phyloP scores from a whole-genome alignment of 2,113 vertebrate genomes.

The Psittacula cyanocephala region DNA sequence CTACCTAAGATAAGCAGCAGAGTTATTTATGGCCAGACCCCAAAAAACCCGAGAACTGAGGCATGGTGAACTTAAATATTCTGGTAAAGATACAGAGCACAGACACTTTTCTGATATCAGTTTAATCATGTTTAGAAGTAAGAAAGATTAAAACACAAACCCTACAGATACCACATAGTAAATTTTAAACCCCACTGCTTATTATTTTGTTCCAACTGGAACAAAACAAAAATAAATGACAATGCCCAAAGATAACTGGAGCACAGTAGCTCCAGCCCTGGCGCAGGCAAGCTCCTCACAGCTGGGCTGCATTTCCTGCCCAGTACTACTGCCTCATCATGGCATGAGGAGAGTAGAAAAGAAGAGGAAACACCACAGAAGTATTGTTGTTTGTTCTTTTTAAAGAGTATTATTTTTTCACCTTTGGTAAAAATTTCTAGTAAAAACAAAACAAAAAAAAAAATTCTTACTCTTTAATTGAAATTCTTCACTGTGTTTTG shows the following conservation, averaged over 20 bases:
- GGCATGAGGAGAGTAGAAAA: not conserved
- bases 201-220: not conserved
- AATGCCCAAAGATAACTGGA: not conserved
- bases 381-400: not conserved
- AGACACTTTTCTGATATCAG: accelerated
- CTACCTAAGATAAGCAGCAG: not conserved
- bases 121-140: not conserved
- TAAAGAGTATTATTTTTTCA: not conserved
- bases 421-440: not conserved
- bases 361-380: not conserved
- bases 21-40: not conserved
- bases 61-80: not conserved
- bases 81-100: not conserved
- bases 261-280: accelerated
- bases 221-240: not conserved
- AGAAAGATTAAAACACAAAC: not conserved
- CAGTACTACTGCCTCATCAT: accelerated
- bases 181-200: not conserved
- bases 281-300: not conserved
- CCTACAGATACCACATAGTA: not conserved
- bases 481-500: not conserved
- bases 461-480: not conserved
- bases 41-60: not conserved
- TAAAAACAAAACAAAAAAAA: not conserved
- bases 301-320: not conserved